A percentile compares a stretch with the other conserved stretches of the same genome.
Evolutionary conservation across 2,797 vertebrate genomes (phyloP).

Genomic region (Lemur catta): DNA sequence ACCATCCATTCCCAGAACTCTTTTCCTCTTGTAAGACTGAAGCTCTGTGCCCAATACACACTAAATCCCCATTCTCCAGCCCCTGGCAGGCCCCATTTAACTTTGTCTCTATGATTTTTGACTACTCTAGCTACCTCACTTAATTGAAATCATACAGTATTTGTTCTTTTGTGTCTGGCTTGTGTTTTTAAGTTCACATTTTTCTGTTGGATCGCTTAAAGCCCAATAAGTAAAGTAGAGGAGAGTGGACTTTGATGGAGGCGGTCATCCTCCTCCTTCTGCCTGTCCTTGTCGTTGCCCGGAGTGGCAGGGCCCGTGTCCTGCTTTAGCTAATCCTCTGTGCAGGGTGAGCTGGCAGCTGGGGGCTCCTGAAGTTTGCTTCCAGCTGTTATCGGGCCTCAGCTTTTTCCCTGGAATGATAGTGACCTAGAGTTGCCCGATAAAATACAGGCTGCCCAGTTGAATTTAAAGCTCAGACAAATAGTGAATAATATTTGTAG

Average conservation of each 20-base stretch:
- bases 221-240: background rate
- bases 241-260: background rate
- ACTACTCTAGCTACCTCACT: background rate
- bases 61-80: background rate
- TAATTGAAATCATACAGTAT: background rate
- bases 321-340: background rate
- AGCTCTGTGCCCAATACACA: background rate
- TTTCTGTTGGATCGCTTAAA: background rate
- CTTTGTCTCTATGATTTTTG: background rate
- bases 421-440: background rate
- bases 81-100: background rate
- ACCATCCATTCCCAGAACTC: background rate
- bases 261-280: background rate
- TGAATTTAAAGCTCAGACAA: constrained; percentile 33
- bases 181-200: background rate
- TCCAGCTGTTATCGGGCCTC: constrained; percentile 59
- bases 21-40: background rate
- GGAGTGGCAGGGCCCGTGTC: background rate
- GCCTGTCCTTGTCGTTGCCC: background rate
- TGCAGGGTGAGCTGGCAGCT: constrained; percentile 42
- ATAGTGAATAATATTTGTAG: background rate
- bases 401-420: background rate
- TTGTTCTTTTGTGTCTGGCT: background rate
- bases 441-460: background rate
- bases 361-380: background rate